Percentiles rank a stretch among this genome's conserved stretches.
Conservation (phyloP, 1,140 invertebrate species). For the Lepidurus packardi region DNA sequence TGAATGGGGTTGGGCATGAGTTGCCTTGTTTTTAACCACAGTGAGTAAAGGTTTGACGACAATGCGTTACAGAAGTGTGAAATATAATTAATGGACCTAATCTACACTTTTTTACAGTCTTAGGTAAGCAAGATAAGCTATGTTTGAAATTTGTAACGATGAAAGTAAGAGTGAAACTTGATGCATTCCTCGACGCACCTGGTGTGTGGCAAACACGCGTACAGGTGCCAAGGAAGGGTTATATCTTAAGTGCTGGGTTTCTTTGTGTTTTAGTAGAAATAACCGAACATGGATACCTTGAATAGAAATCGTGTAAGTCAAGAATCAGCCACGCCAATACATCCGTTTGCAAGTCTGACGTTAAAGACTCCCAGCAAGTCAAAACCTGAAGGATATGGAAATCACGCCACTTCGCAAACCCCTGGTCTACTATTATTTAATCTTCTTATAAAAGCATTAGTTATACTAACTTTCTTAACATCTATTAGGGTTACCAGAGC, state of each 20-base stretch:
- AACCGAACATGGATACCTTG: neutral
- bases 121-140: neutral
- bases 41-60: neutral
- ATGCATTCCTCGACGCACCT: neutral
- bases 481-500: slow-evolving; percentile 17
- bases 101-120: neutral
- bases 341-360: slow-evolving; percentile 23
- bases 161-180: slow-evolving; percentile 18
- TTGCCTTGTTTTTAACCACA: neutral
- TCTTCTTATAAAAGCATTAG: neutral
- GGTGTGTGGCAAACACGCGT: neutral
- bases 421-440: neutral
- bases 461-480: neutral
- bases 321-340: neutral
- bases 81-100: neutral
- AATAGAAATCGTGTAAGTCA: neutral
- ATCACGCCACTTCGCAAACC: slow-evolving; percentile 26
- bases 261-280: neutral
- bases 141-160: neutral
- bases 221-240: slow-evolving; percentile 11
- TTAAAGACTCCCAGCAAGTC: slow-evolving; percentile 8
- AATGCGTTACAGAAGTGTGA: neutral
- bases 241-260: neutral
- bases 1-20: neutral
- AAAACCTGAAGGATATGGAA: slow-evolving; percentile 22